Base-by-base conservation (phyloP, 2,113 vertebrate species). In the Bubalus kerabau region DNA sequence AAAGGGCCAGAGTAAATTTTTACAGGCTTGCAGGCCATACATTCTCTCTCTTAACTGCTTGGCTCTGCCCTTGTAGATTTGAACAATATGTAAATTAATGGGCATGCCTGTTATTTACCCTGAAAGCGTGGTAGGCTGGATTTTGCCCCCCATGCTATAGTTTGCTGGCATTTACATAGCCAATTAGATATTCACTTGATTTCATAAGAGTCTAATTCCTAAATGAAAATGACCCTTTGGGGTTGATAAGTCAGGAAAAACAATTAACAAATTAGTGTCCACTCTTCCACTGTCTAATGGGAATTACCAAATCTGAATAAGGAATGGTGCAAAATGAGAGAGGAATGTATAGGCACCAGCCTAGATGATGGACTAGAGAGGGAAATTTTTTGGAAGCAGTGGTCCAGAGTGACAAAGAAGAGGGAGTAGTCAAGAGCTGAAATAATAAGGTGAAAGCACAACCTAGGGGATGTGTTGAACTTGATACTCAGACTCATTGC, bases 351-450 rank as follows among this genome's bases (percentile, higher is more conserved):
- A 87, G 56, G 36, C 28, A 81, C 32, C 28, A 90, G 13, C 8
- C 43, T 86, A 64, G 21, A 36, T 80, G 32, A 59, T 83, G 30
- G 26, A 92, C 10, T 43, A 56, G 5, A 10, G 0, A 88, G 48
- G 74, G 48, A 88, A 88, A 52, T 36, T 85, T 95, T 95, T 91
- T 86, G 62, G 56, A 97, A 97, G 36, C 89, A 43, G 24, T 90
- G 54, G 19, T 90, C 10, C n/a, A 83, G 36, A 83, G 56, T 82
- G 30, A 92, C 56, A 86, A 71, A 87, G 88, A 71, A 36, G 36
- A 93, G 19, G 36, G 23, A 4, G 0, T 74, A 54, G 52, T 84
- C 46, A 96, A 94, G 59, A 54, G 13, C 10, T 90, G 56, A 89
- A 87, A 81, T 88, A 60, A 32, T 81, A 67, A 90, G 9, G 23